phyloP scores from a whole-genome alignment of 2,797 vertebrate genomes.

The Alosa sapidissima region DNA sequence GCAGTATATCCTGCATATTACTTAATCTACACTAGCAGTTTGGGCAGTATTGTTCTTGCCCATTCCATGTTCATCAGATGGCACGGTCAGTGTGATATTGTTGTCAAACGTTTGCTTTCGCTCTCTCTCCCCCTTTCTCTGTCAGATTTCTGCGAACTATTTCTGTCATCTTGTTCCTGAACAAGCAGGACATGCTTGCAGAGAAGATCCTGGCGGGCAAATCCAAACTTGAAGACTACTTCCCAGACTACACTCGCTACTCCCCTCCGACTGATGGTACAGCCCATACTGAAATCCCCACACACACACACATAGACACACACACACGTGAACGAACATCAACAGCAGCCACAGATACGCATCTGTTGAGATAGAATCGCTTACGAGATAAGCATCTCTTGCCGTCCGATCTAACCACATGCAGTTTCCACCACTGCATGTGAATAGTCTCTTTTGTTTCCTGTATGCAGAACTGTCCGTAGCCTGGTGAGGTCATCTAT shows the following conservation, averaged over 20 bases:
- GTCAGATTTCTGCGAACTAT: constrained; percentile 94
- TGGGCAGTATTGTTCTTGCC: not conserved
- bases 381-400: not conserved
- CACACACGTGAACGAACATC: not conserved
- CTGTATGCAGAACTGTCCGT: not conserved
- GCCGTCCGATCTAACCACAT: not conserved
- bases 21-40: not conserved
- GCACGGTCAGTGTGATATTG: not conserved
- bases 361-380: not conserved
- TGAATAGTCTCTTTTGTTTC: not conserved
- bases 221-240: constrained; percentile 98
- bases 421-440: not conserved
- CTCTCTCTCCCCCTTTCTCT: constrained; percentile 23
- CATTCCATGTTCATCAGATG: not conserved
- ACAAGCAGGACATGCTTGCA: constrained; percentile 97
- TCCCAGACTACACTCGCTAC: constrained; percentile 90
- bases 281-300: not conserved
- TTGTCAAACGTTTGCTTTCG: not conserved
- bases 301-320: not conserved
- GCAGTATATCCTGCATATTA: not conserved
- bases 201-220: constrained; percentile 97
- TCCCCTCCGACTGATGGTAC: constrained; percentile 88
- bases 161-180: constrained; percentile 96
- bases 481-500: not conserved
- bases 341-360: not conserved